Base-by-base conservation (phyloP, 2,113 vertebrate species). In the Phaetusa simplex region DNA sequence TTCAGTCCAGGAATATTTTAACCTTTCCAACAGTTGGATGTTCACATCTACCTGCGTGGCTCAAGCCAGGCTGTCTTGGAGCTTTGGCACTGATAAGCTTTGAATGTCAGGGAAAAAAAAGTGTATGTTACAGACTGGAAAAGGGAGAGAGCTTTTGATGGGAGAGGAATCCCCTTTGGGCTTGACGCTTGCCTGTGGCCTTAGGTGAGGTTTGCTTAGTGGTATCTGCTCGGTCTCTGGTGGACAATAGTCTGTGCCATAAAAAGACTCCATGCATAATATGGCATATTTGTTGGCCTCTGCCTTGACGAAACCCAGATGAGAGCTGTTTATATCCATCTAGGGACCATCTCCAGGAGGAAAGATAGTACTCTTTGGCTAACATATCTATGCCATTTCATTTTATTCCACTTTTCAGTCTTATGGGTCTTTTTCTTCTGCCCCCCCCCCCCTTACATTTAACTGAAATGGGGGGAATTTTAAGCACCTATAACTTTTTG, bases 231-330 rank as follows among this genome's bases (percentile, higher is more conserved):
- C 0, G 1, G 82, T 97, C 96, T 96, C 97, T 13, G 23, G 90
- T 90, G 93, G 76, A 77, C 86, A 96, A 95, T 95, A 88, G 72
- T 32, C 53, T 61, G 62, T 83, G 87, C 83, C 92, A 81, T 97
- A 97, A 97, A 98, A 95, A 30, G 24, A 69, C 90, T 95, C 84
- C 81, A 62, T 95, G 96, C 69, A 81, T 96, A 95, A 97, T 86
- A 58, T 1, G 20, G 22, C 2, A 14, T 74, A 86, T 96, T 88
- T 95, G 90, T 91, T 91, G 95, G 86, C 71, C 88, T 96, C 61
- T 76, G 72, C 42, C 74, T 92, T 85, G 61, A 66, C 72, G 38
- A 72, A 58, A 61, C 36, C 77, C 79, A 84, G 82, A 84, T 81
- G 77, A 92, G 79, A 93, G 49, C 66, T 65, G 81, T 97, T 98